phyloP scores from a whole-genome alignment of 1,140 invertebrate genomes.

The Drepana arcuata region DNA sequence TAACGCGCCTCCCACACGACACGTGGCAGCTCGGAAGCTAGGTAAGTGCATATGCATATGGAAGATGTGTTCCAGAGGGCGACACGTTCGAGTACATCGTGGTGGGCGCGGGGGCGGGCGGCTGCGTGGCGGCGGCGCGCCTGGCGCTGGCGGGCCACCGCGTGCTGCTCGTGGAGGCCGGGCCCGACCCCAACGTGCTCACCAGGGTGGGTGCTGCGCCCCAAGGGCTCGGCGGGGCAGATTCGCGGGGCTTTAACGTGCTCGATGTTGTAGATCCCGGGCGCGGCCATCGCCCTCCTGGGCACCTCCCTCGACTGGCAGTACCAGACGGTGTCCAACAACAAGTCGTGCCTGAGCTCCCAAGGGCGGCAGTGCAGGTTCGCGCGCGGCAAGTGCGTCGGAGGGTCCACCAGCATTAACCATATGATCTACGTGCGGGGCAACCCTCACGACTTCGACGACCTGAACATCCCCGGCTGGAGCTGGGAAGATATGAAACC shows the following conservation, averaged over 20 bases:
- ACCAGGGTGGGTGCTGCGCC: constrained; percentile 16
- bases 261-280: constrained; percentile 30
- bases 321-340: constrained; percentile 35
- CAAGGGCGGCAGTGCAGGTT: constrained; percentile 26
- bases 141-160: constrained; percentile 26
- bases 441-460: constrained; percentile 76
- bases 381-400: constrained; percentile 72
- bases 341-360: constrained; percentile 30
- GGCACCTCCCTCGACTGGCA: constrained; percentile 31
- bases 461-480: constrained; percentile 32
- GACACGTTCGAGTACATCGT: constrained; percentile 44
- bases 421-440: constrained; percentile 87
- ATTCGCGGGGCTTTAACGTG: too few relatives aligned
- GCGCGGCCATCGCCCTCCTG: constrained; percentile 11
- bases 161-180: constrained; percentile 43
- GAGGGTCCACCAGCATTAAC: constrained; percentile 83
- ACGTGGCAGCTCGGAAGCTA: too few relatives aligned
- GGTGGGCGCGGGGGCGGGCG: constrained; percentile 41
- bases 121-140: constrained; percentile 33
- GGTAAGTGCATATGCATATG: too few relatives aligned
- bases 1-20: too few relatives aligned
- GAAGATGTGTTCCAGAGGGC: constrained; percentile 30
- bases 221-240: too few relatives aligned
- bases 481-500: constrained; percentile 31
- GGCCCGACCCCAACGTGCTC: constrained; percentile 21